phyloP scores from a whole-genome alignment of 2,888 invertebrate genomes.

The Microplitis deprimator region DNA sequence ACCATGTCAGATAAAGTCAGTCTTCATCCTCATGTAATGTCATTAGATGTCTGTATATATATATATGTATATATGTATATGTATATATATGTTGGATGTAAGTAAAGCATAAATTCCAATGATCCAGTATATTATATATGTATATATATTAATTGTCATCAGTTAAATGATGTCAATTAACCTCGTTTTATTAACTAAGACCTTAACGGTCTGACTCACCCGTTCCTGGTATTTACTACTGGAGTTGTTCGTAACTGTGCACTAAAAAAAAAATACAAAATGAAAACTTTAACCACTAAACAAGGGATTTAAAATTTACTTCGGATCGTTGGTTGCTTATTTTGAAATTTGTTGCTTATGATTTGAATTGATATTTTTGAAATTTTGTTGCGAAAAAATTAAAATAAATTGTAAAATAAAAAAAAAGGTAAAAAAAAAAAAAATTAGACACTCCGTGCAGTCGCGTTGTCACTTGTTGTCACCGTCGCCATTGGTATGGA shows the following conservation, averaged over 20 bases:
- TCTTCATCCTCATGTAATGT: conserved; percentile 12
- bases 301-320: not conserved
- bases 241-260: conserved; percentile 23
- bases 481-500: conserved; percentile 60
- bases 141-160: conserved; percentile 56
- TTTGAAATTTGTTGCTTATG: conserved; percentile 20
- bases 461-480: conserved; percentile 67
- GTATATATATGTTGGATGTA: not conserved
- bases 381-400: conserved; percentile 33
- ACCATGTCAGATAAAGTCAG: conserved; percentile 51
- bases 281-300: not conserved
- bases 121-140: conserved; percentile 27
- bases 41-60: not conserved
- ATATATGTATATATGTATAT: not conserved
- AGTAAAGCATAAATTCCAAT: conserved; percentile 43
- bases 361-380: not conserved
- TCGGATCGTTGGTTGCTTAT: conserved; percentile 13
- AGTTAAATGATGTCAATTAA: conserved; percentile 59
- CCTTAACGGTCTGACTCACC: conserved; percentile 52
- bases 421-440: conserved; percentile 54
- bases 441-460: conserved; percentile 56
- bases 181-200: conserved; percentile 57
- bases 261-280: conserved; percentile 5
- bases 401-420: conserved; percentile 41
- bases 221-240: conserved; percentile 23